Base-by-base conservation (phyloP, 2,797 vertebrate species). In the Buceros bicornis region DNA sequence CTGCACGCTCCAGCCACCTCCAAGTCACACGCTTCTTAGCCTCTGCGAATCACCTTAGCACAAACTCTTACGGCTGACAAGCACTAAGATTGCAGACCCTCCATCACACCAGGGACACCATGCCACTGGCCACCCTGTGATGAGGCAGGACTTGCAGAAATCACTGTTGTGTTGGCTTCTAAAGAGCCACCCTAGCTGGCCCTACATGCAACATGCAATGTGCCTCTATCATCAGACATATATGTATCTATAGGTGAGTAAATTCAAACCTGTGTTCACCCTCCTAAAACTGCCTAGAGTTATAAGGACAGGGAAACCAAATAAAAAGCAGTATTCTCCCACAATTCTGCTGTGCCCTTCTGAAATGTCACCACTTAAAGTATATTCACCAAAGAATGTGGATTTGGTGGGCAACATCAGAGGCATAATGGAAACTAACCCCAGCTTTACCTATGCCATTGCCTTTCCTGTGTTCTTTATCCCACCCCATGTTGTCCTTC, bases 81-180 rank as follows among this genome's bases (percentile, higher is more conserved):
- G 60, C 19, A 35, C 43, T 1, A 2, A 33, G 37, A 47, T 28
- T 0, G 0, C 47, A 67, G 60, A 45, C 16, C 20, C 40, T 57
- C 65, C 40, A 13, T 25, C 29, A 58, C 18, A 51, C 8, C 1
- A 4, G 10, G 25, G 58, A 31, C 6, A 22, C 22, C 2, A 1
- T 50, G 54, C 35, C 13, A 5, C 9, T 8, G 8, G 50, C 17
- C 16, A 7, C 61, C 45, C 57, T 3, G 1, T 40, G 21, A 56
- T 28, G 31, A 28, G 51, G 26, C 1, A 5, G 35, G 22, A 37
- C 66, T 8, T 5, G 42, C 48, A 83, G 56, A 78, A 93, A 93
- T 69, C 4, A 81, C 35, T 13, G 72, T 0, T 37, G 24, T 18
- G n/a, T 6, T 0, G 0, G 26, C 64, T 87, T 84, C 85, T 71